Conservation (phyloP, 2,797 vertebrate species). For the Peromyscus aztecus region DNA sequence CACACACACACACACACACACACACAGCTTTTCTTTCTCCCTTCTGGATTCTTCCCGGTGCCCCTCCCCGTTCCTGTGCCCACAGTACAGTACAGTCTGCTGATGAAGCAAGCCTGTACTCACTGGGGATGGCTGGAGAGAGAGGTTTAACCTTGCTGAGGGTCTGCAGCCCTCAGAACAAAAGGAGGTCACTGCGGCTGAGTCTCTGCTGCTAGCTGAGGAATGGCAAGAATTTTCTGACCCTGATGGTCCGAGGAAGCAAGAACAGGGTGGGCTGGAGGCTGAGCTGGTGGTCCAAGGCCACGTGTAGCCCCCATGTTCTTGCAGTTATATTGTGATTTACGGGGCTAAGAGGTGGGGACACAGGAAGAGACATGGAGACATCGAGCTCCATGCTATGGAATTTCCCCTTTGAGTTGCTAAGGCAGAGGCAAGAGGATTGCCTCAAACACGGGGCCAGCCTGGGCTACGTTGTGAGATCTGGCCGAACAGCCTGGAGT, state of each 20-base stretch:
- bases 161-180: conserved; percentile 79
- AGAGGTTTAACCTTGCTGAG: conserved; percentile 66
- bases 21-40: background rate
- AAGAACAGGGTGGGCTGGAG: background rate
- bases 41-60: background rate
- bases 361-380: background rate
- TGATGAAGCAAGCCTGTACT: conserved; percentile 32
- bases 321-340: background rate
- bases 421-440: background rate
- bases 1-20: background rate
- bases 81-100: background rate
- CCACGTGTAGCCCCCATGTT: background rate
- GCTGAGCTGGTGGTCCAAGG: conserved; percentile 63
- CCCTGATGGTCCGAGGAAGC: conserved; percentile 75
- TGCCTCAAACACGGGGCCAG: background rate
- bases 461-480: background rate
- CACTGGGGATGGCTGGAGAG: background rate
- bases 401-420: background rate
- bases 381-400: background rate
- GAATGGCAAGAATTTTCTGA: conserved; percentile 86
- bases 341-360: background rate
- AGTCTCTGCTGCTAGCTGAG: conserved; percentile 76
- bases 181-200: conserved; percentile 82
- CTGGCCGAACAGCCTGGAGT: background rate
- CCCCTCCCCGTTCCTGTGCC: background rate